Conservation (phyloP, 2,113 vertebrate genomes). For the Corvus cornix region DNA sequence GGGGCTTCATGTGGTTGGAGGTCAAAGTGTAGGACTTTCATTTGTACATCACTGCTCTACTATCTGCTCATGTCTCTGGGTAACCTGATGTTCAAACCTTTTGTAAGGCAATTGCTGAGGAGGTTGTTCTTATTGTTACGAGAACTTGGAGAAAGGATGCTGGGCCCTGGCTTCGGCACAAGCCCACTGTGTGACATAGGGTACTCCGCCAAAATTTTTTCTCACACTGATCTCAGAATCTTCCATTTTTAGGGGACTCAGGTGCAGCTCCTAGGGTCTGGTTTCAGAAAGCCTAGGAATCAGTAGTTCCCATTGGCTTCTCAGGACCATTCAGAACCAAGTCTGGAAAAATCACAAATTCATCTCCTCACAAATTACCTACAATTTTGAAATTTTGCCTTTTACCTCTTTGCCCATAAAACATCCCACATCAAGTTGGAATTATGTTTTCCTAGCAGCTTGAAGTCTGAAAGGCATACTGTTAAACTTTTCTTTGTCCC, state of each 20-base stretch:
- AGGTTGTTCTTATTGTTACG: conserved; percentile 64
- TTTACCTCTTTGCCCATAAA: not conserved
- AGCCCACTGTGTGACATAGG: conserved; percentile 48
- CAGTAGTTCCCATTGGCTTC: not conserved
- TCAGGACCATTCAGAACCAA: not conserved
- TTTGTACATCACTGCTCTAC: conserved; percentile 67
- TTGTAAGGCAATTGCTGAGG: conserved; percentile 70
- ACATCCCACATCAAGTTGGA: not conserved
- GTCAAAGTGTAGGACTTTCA: conserved; percentile 72
- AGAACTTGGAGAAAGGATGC: conserved; percentile 65
- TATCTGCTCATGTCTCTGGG: conserved; percentile 64
- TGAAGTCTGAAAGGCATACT: not conserved
- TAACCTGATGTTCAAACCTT: conserved; percentile 70
- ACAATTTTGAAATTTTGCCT: not conserved
- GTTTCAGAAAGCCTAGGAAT: not conserved
- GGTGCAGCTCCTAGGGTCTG: not conserved
- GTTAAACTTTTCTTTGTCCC: not conserved
- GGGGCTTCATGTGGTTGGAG: conserved; percentile 68
- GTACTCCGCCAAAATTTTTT: conserved; percentile 43
- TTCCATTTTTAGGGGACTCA: not conserved
- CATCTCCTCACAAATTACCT: not conserved
- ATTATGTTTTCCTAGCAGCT: not conserved
- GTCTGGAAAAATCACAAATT: not conserved
- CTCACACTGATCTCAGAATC: not conserved
- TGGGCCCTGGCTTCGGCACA: conserved; percentile 47